Evolutionary conservation across 2,888 invertebrate genomes (phyloP).

Genomic region (Lacanobia oleracea): DNA sequence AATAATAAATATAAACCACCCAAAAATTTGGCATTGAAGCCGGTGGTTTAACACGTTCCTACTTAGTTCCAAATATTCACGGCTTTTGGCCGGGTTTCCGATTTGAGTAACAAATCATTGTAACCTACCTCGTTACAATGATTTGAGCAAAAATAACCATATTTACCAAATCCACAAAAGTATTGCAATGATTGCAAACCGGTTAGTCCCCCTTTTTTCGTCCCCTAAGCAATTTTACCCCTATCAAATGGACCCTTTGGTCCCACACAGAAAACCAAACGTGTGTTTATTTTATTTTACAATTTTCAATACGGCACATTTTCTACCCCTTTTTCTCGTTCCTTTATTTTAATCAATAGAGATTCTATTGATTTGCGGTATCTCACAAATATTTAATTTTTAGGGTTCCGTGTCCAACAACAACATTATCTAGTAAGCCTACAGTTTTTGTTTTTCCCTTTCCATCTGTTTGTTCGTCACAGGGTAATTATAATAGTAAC

Average conservation of each 20-base stretch:
- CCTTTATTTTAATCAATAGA: conserved; percentile 2
- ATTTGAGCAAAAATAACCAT: conserved; percentile 6
- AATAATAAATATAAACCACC: no score
- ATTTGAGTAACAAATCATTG: no score
- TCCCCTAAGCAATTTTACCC: conserved; percentile 39
- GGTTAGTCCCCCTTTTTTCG: conserved; percentile 7
- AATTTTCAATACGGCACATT: conserved; percentile 14
- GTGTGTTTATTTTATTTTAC: conserved; percentile 26
- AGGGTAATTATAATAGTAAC: no score
- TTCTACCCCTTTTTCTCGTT: not conserved
- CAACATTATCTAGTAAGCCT: not conserved
- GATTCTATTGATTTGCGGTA: not conserved
- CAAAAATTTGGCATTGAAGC: no score
- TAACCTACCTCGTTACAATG: not conserved
- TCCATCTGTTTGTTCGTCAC: not conserved
- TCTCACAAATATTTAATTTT: conserved; percentile 6
- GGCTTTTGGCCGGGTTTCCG: no score
- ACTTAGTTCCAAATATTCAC: no score
- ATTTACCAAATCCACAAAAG: not conserved
- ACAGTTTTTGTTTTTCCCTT: not conserved
- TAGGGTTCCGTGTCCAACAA: not conserved
- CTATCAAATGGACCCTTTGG: conserved; percentile 39
- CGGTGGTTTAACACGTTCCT: no score
- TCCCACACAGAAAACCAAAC: conserved; percentile 26
- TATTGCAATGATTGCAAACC: conserved; percentile 31